These are phyloP conservation scores for Holocentrus rufus DNA, from an alignment of 2,797 vertebrate genomes.

Conservation along the genomic window DNA sequence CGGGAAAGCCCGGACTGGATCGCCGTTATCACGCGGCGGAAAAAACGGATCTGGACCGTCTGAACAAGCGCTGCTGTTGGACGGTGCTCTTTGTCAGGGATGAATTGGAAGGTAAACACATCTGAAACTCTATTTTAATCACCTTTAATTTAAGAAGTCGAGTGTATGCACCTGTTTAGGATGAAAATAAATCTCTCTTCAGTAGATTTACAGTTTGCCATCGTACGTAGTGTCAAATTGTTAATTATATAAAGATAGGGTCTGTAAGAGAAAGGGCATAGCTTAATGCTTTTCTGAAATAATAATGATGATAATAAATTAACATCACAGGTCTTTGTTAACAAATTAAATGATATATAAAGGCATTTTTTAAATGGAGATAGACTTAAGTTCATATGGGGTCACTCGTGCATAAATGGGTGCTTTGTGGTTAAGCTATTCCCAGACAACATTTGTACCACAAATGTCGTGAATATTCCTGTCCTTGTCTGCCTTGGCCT, in stretches of 20 bases:
- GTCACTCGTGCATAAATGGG: not conserved
- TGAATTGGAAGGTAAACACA: not conserved
- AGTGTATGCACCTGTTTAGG: too few relatives aligned
- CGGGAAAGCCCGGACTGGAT: constrained; percentile 75
- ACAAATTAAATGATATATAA: too few relatives aligned
- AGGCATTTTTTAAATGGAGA: not conserved
- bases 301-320: too few relatives aligned
- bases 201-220: too few relatives aligned
- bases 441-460: not conserved
- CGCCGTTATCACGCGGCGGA: fast-evolving
- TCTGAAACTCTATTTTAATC: not conserved
- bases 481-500: not conserved
- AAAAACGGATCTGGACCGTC: constrained; percentile 66
- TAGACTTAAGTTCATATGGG: not conserved
- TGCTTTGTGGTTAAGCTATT: not conserved
- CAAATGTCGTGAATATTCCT: not conserved
- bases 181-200: too few relatives aligned
- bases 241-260: too few relatives aligned
- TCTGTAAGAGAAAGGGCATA: too few relatives aligned
- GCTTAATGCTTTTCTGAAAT: too few relatives aligned
- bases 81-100: constrained; percentile 40
- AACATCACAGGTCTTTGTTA: too few relatives aligned
- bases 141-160: too few relatives aligned
- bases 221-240: too few relatives aligned
- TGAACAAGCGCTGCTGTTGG: constrained; percentile 13